These are phyloP conservation scores for Oriolus oriolus DNA, from an alignment of 2,113 vertebrate genomes.

Conservation along the genomic window DNA sequence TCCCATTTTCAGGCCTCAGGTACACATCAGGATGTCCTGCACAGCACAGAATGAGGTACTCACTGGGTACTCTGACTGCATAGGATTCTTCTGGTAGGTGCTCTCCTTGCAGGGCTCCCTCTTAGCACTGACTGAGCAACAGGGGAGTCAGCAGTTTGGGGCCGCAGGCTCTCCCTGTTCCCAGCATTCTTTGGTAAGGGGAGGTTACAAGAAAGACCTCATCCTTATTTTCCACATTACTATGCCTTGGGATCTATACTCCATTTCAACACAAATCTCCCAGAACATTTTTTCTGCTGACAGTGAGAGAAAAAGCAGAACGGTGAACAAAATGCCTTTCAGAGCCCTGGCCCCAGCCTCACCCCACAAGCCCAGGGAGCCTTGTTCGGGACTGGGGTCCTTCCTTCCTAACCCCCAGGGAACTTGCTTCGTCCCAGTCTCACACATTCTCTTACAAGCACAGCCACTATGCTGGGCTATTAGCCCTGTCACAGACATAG, in stretches of 20 bases:
- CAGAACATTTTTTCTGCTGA: conserved; percentile 17
- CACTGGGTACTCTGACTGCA: neutral
- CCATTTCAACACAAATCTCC: conserved; percentile 15
- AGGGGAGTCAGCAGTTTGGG: neutral
- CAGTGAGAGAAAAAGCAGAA: neutral
- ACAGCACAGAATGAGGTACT: neutral
- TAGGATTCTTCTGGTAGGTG: neutral
- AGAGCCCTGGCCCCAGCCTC: neutral
- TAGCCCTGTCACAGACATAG: neutral
- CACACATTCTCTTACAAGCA: neutral
- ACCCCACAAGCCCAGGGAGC: neutral
- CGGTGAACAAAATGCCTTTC: neutral
- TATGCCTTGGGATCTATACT: neutral
- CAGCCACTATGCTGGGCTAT: neutral
- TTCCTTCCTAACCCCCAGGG: neutral
- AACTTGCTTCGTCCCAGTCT: neutral
- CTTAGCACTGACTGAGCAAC: neutral
- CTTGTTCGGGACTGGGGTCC: neutral
- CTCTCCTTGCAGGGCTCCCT: neutral
- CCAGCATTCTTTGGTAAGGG: neutral
- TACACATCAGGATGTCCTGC: neutral
- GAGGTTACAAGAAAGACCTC: neutral
- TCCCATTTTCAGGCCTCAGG: neutral
- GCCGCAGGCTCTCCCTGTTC: neutral
- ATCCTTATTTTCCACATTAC: neutral